Evolutionary conservation across 2,113 vertebrate genomes (phyloP).

Genomic region (Dunckerocampus dactyliophorus): DNA sequence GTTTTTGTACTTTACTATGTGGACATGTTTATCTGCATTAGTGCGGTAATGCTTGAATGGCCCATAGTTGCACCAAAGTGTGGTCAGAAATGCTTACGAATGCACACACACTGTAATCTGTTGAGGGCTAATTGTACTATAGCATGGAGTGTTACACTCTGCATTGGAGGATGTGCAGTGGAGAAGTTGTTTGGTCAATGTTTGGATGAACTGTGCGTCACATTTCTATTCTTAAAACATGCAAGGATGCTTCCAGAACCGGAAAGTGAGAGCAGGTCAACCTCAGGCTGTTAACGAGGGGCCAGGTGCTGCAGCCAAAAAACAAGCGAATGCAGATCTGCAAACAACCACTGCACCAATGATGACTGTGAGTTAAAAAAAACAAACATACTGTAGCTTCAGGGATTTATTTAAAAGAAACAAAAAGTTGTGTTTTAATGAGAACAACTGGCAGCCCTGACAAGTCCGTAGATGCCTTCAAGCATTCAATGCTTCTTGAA

Average conservation of each 20-base stretch:
- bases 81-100: neutral
- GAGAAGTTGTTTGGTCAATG: neutral
- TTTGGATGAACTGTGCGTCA: conserved; percentile 1
- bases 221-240: neutral
- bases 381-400: neutral
- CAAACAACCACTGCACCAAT: neutral
- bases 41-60: neutral
- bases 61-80: neutral
- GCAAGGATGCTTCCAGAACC: too few species aligned
- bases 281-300: neutral
- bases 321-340: conserved; percentile 20
- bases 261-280: conserved; percentile 13
- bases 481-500: conserved; percentile 13
- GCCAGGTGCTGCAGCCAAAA: conserved; percentile 31
- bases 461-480: conserved; percentile 2
- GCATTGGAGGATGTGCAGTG: neutral
- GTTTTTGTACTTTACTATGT: neutral
- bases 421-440: conserved; percentile 15
- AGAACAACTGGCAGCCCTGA: conserved; percentile 18
- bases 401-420: conserved; percentile 1
- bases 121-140: conserved; percentile 14
- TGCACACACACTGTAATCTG: conserved; percentile 4
- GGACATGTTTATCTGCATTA: neutral
- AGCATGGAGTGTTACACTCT: neutral
- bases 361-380: conserved; percentile 14